These are phyloP conservation scores for Apostichopus californicus DNA, from an alignment of 35 echinoderm and acorn worm genomes.

Conservation along the genomic window DNA sequence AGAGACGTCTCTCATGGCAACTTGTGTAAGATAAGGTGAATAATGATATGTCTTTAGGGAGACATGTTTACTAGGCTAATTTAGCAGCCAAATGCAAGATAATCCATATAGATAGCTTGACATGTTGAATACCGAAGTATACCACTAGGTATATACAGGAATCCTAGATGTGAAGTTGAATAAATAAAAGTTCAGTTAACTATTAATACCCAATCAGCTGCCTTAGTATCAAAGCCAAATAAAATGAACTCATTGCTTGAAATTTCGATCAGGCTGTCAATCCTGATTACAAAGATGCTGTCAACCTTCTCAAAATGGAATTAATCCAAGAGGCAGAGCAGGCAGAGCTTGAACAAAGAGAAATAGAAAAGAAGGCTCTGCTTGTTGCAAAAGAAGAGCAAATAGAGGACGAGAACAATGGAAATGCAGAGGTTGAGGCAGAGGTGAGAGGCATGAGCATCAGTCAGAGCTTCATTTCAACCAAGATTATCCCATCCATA, in stretches of 20 bases:
- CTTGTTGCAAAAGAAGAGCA: background rate
- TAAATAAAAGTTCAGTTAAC: no score
- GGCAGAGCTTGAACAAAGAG: conserved; percentile 4
- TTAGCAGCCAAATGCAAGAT: no score
- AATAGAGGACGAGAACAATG: background rate
- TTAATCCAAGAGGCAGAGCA: background rate
- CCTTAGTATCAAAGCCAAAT: background rate
- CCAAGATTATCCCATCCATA: background rate
- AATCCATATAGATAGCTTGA: no score
- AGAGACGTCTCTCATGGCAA: no score
- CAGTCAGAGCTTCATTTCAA: background rate
- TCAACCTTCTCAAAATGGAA: conserved; percentile 12
- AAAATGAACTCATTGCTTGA: background rate
- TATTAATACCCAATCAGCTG: background rate
- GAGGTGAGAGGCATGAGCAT: conserved; percentile 5
- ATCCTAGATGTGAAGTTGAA: no score
- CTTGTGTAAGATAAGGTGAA: no score
- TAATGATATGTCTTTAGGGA: no score
- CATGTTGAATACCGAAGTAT: no score
- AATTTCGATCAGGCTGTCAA: background rate
- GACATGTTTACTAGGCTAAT: no score
- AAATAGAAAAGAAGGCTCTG: conserved; percentile 20
- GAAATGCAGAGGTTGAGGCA: conserved; percentile 3
- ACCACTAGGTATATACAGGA: no score
- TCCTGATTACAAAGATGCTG: background rate